Base-by-base conservation (phyloP, 2,888 invertebrate genomes). In the Agrotis segetum region DNA sequence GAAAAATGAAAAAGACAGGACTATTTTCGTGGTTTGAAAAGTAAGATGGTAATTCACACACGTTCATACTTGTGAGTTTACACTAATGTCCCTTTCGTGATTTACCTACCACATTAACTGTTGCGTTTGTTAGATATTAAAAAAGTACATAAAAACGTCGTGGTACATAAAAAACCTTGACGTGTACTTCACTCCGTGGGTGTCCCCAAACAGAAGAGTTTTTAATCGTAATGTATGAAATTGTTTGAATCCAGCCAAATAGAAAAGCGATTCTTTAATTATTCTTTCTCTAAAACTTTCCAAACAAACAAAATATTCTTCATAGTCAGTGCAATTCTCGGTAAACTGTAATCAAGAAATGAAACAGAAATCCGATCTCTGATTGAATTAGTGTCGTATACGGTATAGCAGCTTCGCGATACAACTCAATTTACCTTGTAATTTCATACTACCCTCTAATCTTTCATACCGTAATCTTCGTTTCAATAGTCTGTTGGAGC, bases 341-440 rank as follows among this genome's bases (percentile, higher is more conserved):
- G 61, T 56, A 58, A 74, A n/a, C 50, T 56, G 55, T 69, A 66
- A 78, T 78, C 62, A 55, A 78, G 55, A 55, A 21, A 52, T 53
- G 49, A 29, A 50, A 52, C 64, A 67, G 66, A 65, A 74, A 74
- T 65, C 49, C 29, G 71, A 64, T 80, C 67, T 67, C 29, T 62
- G 56, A 55, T 79, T 83, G 71, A 71, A 81, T 81, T 75, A 73
- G 58, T 65, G 44, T 80, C 46, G 49, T 21, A 80, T n/a, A n/a
- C n/a, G n/a, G n/a, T n/a, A n/a, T 76, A 80, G 63, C 71, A 80
- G 68, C 40, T 70, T 47, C 29, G 49, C 72, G 44, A 68, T 78
- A 75, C 63, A 83, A 81, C 64, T 78, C 82, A 58, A 73, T 83
- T 78, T 74, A 60, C 67, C 52, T 63, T 49, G 68, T 72, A 71